Percentiles rank a stretch among this genome's conserved stretches.
These are phyloP conservation scores for Galago senegalensis DNA, from an alignment of 2,797 vertebrate species.

Conservation along the genomic window DNA sequence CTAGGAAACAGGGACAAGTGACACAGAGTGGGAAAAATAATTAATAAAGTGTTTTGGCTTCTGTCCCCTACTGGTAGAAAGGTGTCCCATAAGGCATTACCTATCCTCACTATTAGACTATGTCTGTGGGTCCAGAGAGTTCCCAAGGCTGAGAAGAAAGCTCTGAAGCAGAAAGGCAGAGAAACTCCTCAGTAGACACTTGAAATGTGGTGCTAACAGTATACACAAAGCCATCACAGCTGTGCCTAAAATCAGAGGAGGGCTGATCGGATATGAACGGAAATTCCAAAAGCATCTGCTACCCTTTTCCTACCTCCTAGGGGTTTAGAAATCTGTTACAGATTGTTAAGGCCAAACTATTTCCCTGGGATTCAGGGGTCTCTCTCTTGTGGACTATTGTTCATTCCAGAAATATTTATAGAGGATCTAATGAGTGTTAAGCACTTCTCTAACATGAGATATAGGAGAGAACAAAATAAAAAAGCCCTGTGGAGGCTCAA, in stretches of 20 bases:
- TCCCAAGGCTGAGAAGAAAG: not conserved
- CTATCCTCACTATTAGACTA: not conserved
- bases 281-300: not conserved
- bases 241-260: not conserved
- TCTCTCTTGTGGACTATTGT: not conserved
- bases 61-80: not conserved
- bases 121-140: not conserved
- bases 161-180: not conserved
- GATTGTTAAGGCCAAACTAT: not conserved
- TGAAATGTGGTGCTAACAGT: not conserved
- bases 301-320: not conserved
- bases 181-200: not conserved
- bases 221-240: not conserved
- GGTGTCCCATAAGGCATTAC: not conserved
- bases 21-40: not conserved
- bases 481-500: not conserved
- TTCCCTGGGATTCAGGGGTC: not conserved
- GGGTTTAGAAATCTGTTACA: not conserved
- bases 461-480: not conserved
- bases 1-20: not conserved
- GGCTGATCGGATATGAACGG: not conserved
- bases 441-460: not conserved
- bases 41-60: not conserved
- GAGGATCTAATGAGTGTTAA: not conserved
- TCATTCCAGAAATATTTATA: constrained; percentile 9